Evolutionary conservation across 2,113 vertebrate species (phyloP).

Genomic region (Rhombomys opimus): DNA sequence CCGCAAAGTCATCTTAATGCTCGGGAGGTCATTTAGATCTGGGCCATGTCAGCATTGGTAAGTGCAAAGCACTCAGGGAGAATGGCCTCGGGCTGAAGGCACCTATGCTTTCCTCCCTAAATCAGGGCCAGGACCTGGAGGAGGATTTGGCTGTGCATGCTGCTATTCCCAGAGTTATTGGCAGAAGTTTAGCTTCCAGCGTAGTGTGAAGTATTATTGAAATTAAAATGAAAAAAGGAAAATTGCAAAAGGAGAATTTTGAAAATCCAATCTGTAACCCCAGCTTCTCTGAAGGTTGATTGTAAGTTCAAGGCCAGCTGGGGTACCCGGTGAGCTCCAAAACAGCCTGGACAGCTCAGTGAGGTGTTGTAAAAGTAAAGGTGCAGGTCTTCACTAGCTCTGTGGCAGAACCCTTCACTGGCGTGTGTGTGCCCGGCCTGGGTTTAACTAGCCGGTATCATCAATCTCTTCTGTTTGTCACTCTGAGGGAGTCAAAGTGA

Average conservation of each 20-base stretch:
- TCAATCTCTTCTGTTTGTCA: background rate
- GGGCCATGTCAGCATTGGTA: background rate
- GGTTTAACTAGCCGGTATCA: background rate
- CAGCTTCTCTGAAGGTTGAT: background rate
- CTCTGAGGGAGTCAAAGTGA: rapidly evolving
- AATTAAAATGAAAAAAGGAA: background rate
- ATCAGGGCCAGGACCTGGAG: background rate
- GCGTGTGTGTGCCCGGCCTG: background rate
- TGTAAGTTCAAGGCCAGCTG: background rate
- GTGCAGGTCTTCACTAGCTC: background rate
- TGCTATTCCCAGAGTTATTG: background rate
- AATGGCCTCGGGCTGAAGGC: background rate
- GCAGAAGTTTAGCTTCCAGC: background rate
- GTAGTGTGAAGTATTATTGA: background rate
- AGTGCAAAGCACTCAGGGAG: background rate
- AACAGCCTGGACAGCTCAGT: background rate
- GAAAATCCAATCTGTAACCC: background rate
- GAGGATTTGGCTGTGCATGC: background rate
- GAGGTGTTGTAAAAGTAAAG: background rate
- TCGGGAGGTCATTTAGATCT: background rate
- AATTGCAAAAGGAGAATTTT: background rate
- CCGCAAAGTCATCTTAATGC: background rate
- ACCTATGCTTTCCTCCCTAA: background rate
- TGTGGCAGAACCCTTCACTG: background rate
- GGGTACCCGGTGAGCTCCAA: background rate